Evolutionary conservation across 1,140 invertebrate genomes (phyloP), one percentile per base, ranked within the genome.

Genomic region (Platyscapa corneri): DNA sequence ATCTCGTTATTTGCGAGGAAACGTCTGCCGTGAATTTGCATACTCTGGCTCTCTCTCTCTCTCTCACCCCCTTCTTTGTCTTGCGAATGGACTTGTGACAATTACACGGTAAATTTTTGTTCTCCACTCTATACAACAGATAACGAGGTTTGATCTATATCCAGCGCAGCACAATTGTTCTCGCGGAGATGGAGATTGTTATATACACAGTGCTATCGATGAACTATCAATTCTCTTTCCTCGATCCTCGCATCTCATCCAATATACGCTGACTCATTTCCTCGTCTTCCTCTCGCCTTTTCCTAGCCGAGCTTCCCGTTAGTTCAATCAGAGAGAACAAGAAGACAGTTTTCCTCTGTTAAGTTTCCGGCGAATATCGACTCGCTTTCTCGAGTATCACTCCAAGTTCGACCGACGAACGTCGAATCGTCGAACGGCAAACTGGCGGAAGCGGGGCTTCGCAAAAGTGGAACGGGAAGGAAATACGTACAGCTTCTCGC

Each of bases 191-290:
- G 16, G 27, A 30, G 27, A 37, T 37, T 76, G 49, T 75, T 81
- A 49, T 39, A 75, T 30, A 60, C 56, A 75, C 53, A 23, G 8
- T 37, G 72, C 23, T 76, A 60, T 77, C 82, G 74, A 37, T 83
- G 82, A 77, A 77, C 74, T 53, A 74, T 74, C 76, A 72, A 39
- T 84, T 84, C n/a, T 76, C 75, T 78, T 77, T 84, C 42, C 60
- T 78, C 46, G 32, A n/a, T 39, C 0, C 30, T 42, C 77, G 67
- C 56, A 56, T 81, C 84, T 85, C 78, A 79, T 81, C 67, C 84
- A 85, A 81, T 85, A 85, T 79, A 76, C 78, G 78, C 84, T 60
- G 77, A 85, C 49, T 85, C 84, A 85, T 85, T 85, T 85, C 53
- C 84, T 74, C 67, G 49, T 30, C 76, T 53, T 70, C 42, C 27